phyloP scores from a whole-genome alignment of 2,888 invertebrate species.

The Sesia bembeciformis region DNA sequence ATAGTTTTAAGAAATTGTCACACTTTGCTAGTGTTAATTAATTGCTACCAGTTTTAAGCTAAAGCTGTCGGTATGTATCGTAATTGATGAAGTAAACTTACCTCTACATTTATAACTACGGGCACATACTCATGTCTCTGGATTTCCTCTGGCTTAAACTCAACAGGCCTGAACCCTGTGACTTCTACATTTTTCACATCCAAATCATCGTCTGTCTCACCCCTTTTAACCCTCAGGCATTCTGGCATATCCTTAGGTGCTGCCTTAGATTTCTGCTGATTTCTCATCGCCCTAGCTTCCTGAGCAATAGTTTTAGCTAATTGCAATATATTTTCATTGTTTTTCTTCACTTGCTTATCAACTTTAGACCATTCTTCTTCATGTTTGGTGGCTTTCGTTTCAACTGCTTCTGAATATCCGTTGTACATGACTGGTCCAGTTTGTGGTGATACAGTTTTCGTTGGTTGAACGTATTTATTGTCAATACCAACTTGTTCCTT shows the following conservation, averaged over 20 bases:
- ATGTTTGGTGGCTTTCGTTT: conserved; percentile 11
- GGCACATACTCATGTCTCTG: neutral
- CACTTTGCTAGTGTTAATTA: no score
- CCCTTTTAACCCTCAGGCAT: neutral
- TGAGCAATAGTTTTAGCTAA: neutral
- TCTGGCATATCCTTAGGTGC: neutral
- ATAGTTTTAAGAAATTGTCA: no score
- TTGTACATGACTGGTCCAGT: conserved; percentile 11
- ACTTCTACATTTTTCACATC: conserved; percentile 9
- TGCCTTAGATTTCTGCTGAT: neutral
- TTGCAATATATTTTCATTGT: neutral
- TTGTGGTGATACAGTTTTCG: conserved; percentile 6
- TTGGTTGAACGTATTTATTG: conserved; percentile 12
- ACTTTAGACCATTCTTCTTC: conserved; percentile 16
- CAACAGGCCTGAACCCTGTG: conserved; percentile 20
- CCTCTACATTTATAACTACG: neutral
- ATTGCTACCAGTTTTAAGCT: no score
- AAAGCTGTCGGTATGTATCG: no score
- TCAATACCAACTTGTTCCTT: conserved; percentile 57
- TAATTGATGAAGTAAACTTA: neutral
- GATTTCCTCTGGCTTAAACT: conserved; percentile 22
- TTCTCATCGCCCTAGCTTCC: neutral
- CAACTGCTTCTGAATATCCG: conserved; percentile 13
- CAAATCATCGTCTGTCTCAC: neutral
- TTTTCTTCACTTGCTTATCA: conserved; percentile 12